Base-by-base conservation (phyloP, 2,113 vertebrate genomes). In the Sturnira hondurensis region DNA sequence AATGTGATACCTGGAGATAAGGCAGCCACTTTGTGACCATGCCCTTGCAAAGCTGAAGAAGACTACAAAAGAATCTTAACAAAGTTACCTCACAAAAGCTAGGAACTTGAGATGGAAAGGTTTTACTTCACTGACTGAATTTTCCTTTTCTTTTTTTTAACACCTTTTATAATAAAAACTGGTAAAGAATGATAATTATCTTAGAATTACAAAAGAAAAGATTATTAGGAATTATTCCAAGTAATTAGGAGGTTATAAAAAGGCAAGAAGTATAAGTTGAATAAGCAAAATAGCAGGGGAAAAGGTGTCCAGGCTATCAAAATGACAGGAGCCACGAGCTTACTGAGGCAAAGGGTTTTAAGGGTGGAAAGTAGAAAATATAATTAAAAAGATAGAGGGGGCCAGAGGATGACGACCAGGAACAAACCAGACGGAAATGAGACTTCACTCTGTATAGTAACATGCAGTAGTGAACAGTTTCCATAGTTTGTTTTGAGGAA, bases 1-100 rank as follows among this genome's bases (percentile, higher is more conserved):
- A 54, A 92, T 73, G 47, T 74, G 54, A 92, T 85, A 61, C 54
- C 54, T 43, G 45, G 73, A 78, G 85, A 92, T 73, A 73, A 73
- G 68, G 78, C 84, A 92, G 71, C 38, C 41, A 31, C 65, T 84
- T 63, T 78, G 77, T 87, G 82, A 61, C 41, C n/a, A 31, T 13
- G 36, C 76, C 76, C 14, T 47, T 2, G 14, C 77, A 77, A 91
- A 50, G 3, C 52, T 45, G 24, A 41, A 92, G 38, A 85, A 50
- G 73, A 20, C 54, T 67, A 13, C 67, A 81, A 95, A 71, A 91
- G 58, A 81, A 70, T 82, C n/a, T 33, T 36, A 77, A 65, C 47
- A 74, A 54, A 26, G 65, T 65, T 47, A 89, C 52, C 26, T 80
- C n/a, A n/a, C 68, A 77, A 83, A 91, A 83, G 77, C 45, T 20